phyloP scores from a whole-genome alignment of 2,113 vertebrate genomes.

The Hyperopisus bebe region DNA sequence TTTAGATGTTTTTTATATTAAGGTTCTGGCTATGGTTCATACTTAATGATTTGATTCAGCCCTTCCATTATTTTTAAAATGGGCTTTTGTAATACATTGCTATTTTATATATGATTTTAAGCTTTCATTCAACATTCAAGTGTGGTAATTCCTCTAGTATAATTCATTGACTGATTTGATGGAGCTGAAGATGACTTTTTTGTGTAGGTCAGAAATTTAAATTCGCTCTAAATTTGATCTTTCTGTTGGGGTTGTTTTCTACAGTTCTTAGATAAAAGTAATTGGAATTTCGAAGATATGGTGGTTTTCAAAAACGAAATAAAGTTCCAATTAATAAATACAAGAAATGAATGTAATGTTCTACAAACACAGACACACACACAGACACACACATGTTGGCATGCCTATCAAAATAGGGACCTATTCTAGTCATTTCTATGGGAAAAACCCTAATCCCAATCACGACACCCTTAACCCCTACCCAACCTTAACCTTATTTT shows the following conservation, averaged over 20 bases:
- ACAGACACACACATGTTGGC: background rate
- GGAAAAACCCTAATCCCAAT: too few species aligned
- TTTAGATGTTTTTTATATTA: background rate
- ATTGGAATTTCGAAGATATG: background rate
- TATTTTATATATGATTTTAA: background rate
- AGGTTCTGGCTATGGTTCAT: background rate
- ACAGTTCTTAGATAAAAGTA: background rate
- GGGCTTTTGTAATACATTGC: background rate
- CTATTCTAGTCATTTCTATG: background rate
- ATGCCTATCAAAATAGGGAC: background rate
- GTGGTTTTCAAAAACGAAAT: background rate
- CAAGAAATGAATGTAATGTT: background rate
- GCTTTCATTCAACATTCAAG: background rate
- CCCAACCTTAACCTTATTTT: background rate
- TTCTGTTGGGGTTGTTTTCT: background rate
- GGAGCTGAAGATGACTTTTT: background rate
- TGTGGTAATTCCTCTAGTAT: background rate
- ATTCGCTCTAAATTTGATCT: background rate
- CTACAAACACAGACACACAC: background rate
- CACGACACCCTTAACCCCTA: too few species aligned
- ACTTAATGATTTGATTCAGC: background rate
- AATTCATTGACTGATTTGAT: background rate
- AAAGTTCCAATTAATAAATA: background rate
- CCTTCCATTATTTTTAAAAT: conserved; percentile 2
- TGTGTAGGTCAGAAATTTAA: background rate